These are phyloP conservation scores for Meloe dianella DNA, from an alignment of 2,888 invertebrate genomes.

Conservation along the genomic window DNA sequence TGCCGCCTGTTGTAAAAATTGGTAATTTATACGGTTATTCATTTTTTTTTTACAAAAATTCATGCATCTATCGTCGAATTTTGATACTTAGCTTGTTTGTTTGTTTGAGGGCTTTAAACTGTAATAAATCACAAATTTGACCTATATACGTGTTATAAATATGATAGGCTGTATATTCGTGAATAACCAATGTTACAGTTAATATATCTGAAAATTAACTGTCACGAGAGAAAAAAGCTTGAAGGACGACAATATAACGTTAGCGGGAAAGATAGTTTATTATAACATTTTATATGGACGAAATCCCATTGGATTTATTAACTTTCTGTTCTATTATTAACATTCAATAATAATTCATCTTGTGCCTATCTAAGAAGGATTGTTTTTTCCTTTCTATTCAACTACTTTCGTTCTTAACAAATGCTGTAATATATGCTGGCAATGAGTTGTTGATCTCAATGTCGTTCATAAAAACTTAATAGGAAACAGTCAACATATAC, in stretches of 20 bases:
- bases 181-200: not conserved
- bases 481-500: too few relatives aligned
- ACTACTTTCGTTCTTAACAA: not conserved
- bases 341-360: slow-evolving; percentile 2
- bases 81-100: too few relatives aligned
- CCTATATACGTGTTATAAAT: not conserved
- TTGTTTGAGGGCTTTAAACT: not conserved
- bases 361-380: not conserved
- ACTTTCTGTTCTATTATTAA: not conserved
- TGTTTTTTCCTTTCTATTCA: not conserved
- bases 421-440: not conserved
- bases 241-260: not conserved
- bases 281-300: not conserved
- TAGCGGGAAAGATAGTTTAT: not conserved
- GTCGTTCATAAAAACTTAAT: not conserved
- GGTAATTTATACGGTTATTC: slow-evolving; percentile 47
- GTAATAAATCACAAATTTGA: not conserved
- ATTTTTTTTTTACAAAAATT: not conserved
- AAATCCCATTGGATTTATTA: not conserved
- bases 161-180: not conserved
- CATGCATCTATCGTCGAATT: not conserved
- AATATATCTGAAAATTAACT: slow-evolving; percentile 3
- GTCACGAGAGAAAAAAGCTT: not conserved
- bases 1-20: slow-evolving; percentile 57
- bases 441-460: not conserved